Evolutionary conservation across 35 echinoderm and acorn worm genomes (phyloP), one percentile per base, ranked within the genome.

Genomic region (Diadema setosum): DNA sequence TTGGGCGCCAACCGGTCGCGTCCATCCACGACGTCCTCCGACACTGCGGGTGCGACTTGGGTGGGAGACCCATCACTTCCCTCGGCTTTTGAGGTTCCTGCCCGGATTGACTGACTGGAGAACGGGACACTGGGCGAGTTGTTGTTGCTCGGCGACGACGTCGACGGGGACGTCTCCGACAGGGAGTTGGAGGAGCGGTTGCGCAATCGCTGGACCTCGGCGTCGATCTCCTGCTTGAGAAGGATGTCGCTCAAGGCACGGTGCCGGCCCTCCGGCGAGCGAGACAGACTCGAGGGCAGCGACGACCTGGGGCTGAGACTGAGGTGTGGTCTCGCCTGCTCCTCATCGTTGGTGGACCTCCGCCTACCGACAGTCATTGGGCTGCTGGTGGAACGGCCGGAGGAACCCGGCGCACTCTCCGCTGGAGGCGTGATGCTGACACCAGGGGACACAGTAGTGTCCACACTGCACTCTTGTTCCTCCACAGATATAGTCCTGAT

Each of bases 221-320:
- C 83, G 16, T 76, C 84, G 15, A 97, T 97, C 37, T 94, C 91
- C 60, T 84, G 61, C 58, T 97, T 76, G 1, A 97, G 85, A 9
- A 73, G 75, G 57, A 93, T 90, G 37, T 93, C 95, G 45, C 91
- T 89, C 46, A 91, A 69, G 37, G 87, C 46, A 4, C 90, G 83
- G 20, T 84, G 86, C 8, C 90, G 16, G 30, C 52, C n/a, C 18
- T 82, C 88, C 16, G 88, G 81, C 0, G 88, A 90, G 2, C 42
- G 80, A 0, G 41, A 18, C 1, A 78, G 21, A 44, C 40, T 42
- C 35, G 39, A 11, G 2, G 73, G 73, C 14, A 78, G 37, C 8
- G 73, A 78, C 7, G 73, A 78, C 9, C 73, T 33, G 39, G 73
- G 73, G 44, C 73, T 78, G 7, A 78, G 33, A 44, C 35, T 41